Percentiles rank a stretch among this genome's conserved stretches.
phyloP scores from a whole-genome alignment of 1,140 invertebrate species.

The Mactra quadrangularis region DNA sequence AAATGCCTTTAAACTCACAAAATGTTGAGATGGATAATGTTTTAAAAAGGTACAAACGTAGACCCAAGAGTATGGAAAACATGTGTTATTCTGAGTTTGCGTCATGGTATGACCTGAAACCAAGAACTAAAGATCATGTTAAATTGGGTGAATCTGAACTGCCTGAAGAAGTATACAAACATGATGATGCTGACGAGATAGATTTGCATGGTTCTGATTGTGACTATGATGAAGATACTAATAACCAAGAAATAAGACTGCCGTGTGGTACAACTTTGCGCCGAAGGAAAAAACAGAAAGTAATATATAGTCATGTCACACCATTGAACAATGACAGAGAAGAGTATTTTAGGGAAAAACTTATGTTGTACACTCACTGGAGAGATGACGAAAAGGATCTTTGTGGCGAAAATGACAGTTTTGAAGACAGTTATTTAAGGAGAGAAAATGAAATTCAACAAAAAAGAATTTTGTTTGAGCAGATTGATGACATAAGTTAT shows the following conservation, averaged over 20 bases:
- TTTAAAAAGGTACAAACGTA: too few species aligned
- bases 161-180: slow-evolving; percentile 9
- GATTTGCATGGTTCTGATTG: background rate
- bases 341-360: slow-evolving; percentile 34
- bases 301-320: slow-evolving; percentile 23
- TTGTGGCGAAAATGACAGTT: background rate
- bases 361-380: slow-evolving; percentile 51
- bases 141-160: background rate
- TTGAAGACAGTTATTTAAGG: background rate
- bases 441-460: background rate
- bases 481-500: background rate
- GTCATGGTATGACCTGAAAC: too few species aligned
- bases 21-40: too few species aligned
- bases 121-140: background rate
- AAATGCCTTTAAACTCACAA: too few species aligned
- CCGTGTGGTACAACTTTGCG: slow-evolving; percentile 30
- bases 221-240: background rate
- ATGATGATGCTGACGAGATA: slow-evolving; percentile 28
- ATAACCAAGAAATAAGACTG: slow-evolving; percentile 1
- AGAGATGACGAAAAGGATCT: slow-evolving; percentile 22
- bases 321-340: slow-evolving; percentile 14
- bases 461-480: slow-evolving; percentile 18
- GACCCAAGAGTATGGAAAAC: too few species aligned
- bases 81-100: too few species aligned
- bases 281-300: slow-evolving; percentile 28